Evolutionary conservation across 1,140 invertebrate species (phyloP).

Genomic region (Ips typographus): DNA sequence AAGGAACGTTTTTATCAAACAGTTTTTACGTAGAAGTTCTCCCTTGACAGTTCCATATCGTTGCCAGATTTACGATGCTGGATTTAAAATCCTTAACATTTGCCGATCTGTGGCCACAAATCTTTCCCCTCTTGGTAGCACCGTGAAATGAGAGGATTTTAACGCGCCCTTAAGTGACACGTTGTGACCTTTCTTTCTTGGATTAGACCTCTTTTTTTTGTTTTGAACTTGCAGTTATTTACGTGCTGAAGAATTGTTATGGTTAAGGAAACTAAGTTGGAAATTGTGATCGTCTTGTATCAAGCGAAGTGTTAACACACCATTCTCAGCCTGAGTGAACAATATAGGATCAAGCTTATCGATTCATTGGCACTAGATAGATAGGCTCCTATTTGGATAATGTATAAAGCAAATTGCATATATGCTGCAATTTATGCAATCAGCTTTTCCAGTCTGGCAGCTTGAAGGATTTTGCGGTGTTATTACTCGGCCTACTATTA

Average conservation of each 20-base stretch:
- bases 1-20: conserved; percentile 14
- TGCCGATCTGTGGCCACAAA: conserved; percentile 18
- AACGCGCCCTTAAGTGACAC: conserved; percentile 12
- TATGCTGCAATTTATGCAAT: conserved; percentile 18
- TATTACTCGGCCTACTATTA: no score
- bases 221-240: no score
- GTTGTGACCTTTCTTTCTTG: neutral
- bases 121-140: conserved; percentile 6
- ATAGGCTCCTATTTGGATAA: conserved; percentile 18
- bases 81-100: conserved; percentile 12
- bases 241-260: no score
- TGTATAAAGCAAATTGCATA: conserved; percentile 20
- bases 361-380: conserved; percentile 11
- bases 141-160: neutral
- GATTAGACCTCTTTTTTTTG: no score
- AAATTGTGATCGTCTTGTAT: neutral
- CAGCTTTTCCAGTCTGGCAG: conserved; percentile 16
- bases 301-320: conserved; percentile 7
- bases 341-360: conserved; percentile 10
- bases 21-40: conserved; percentile 7
- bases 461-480: neutral
- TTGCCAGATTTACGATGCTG: conserved; percentile 12
- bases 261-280: neutral
- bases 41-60: conserved; percentile 23
- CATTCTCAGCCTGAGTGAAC: conserved; percentile 9